Conservation (phyloP, 37 sponge, comb jelly and placozoan species). For the Halisarca cf. caerulea region DNA sequence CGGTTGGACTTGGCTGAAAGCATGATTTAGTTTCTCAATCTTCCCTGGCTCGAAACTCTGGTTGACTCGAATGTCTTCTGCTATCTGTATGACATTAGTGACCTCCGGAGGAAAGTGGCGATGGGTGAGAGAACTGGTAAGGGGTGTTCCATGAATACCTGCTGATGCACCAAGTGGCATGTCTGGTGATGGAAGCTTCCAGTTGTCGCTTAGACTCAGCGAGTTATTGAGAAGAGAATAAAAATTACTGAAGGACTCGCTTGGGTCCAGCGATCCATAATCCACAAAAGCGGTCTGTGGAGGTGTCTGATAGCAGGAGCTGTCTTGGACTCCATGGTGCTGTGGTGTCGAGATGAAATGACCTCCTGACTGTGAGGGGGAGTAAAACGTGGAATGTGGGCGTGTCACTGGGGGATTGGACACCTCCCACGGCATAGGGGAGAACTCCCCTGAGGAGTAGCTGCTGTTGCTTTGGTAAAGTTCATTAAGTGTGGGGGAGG, state of each 20-base stretch:
- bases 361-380: background rate
- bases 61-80: background rate
- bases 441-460: background rate
- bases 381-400: background rate
- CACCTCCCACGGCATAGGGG: background rate
- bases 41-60: background rate
- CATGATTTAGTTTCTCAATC: background rate
- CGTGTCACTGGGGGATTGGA: background rate
- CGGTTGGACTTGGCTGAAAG: background rate
- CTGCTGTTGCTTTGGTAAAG: conserved; percentile 37
- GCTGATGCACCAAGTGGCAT: background rate
- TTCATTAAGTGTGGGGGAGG: conserved; percentile 63
- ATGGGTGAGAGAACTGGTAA: background rate
- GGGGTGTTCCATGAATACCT: background rate
- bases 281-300: conserved; percentile 3
- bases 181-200: background rate
- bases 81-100: background rate
- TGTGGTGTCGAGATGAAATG: background rate
- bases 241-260: conserved; percentile 3
- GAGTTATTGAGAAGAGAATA: background rate
- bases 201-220: conserved; percentile 3
- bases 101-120: background rate
- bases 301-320: background rate
- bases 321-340: background rate
- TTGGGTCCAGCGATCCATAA: background rate